Conservation (phyloP, 2,888 invertebrate species). For the Lumbricus terrestris region DNA sequence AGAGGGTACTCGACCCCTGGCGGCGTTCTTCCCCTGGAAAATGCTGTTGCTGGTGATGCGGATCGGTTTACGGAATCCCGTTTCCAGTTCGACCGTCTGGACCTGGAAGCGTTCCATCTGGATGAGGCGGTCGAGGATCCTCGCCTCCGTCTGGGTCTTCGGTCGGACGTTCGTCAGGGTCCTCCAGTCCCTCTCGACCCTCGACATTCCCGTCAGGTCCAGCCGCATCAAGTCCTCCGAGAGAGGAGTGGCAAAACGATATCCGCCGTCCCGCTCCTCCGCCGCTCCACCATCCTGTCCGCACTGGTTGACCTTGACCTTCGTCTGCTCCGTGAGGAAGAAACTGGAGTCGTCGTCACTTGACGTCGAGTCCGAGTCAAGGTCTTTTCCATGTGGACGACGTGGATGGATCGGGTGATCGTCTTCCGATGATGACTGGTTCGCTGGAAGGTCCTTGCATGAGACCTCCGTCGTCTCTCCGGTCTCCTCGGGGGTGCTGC, state of each 20-base stretch:
- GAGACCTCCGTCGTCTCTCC: neutral
- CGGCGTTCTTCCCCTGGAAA: neutral
- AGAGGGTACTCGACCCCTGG: neutral
- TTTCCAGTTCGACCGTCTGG: conserved; percentile 17
- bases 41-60: neutral
- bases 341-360: neutral
- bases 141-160: neutral
- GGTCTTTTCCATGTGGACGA: neutral
- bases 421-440: neutral
- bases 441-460: neutral
- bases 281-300: neutral
- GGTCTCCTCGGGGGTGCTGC: neutral
- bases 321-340: neutral
- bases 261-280: neutral
- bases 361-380: neutral
- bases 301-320: neutral
- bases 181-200: conserved; percentile 13
- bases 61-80: neutral
- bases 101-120: conserved; percentile 20
- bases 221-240: conserved; percentile 17
- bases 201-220: conserved; percentile 14
- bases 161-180: conserved; percentile 17
- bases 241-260: conserved; percentile 14
- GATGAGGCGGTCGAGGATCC: conserved; percentile 17
- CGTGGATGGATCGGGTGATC: neutral